Evolutionary conservation across 2,797 vertebrate species (phyloP).

Genomic region (Pyrocephalus nanus): DNA sequence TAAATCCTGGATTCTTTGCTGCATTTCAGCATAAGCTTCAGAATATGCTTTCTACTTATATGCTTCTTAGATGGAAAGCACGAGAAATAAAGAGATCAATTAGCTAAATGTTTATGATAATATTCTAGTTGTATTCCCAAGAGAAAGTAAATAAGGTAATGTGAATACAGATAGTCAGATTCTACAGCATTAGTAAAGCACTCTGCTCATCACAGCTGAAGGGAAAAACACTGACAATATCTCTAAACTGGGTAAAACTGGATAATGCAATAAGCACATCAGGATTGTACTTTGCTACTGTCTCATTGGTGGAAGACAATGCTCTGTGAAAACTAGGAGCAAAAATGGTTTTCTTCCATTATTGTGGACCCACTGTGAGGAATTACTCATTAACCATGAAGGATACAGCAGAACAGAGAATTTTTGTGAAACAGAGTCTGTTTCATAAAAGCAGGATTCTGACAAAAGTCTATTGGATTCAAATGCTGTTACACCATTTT

Average conservation of each 20-base stretch:
- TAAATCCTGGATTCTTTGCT: conserved; percentile 19
- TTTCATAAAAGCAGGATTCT: neutral
- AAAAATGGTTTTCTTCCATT: neutral
- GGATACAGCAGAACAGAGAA: neutral
- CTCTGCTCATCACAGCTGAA: conserved; percentile 26
- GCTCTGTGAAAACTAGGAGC: neutral
- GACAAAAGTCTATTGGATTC: neutral
- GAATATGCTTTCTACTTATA: neutral
- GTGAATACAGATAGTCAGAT: neutral
- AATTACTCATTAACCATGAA: neutral
- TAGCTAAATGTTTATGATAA: neutral
- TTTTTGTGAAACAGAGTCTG: neutral
- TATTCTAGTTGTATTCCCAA: conserved; percentile 35
- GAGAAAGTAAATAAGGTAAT: conserved; percentile 24
- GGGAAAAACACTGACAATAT: neutral
- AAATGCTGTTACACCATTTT: neutral
- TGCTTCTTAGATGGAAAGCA: neutral
- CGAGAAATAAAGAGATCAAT: conserved; percentile 41
- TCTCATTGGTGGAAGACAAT: neutral
- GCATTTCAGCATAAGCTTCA: neutral
- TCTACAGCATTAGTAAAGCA: neutral
- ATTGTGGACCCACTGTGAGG: neutral
- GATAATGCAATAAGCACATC: neutral
- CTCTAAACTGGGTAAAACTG: neutral
- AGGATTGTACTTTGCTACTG: neutral